Conservation (phyloP, 2,888 invertebrate genomes). For the Dryobota labecula region DNA sequence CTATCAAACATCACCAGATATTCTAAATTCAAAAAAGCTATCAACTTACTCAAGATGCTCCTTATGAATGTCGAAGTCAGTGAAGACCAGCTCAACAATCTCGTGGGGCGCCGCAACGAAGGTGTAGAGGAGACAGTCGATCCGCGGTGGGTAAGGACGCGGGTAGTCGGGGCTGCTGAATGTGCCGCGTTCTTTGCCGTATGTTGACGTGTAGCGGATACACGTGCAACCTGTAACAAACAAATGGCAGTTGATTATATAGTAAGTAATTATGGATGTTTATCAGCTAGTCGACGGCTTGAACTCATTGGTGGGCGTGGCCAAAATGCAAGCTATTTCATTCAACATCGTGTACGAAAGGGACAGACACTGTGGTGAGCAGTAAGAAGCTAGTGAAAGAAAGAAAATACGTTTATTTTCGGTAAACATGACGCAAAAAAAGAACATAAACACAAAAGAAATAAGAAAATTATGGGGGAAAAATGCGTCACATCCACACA, state of each 20-base stretch:
- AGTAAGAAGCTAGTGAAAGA: no score
- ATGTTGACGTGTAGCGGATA: conserved; percentile 94
- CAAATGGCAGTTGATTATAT: conserved; percentile 2
- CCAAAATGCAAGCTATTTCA: no score
- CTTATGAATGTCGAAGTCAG: conserved; percentile 94
- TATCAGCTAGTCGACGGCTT: no score
- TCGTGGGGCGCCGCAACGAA: conserved; percentile 95
- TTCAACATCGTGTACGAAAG: no score
- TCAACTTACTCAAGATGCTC: conserved; percentile 92
- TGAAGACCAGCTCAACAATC: conserved; percentile 95
- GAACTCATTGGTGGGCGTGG: no score
- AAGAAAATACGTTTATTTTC: no score
- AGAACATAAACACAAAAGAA: no score
- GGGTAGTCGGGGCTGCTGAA: conserved; percentile 97
- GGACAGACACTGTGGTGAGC: no score
- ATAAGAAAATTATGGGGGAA: no score
- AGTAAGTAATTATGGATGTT: background rate
- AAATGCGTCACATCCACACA: no score
- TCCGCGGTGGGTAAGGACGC: conserved; percentile 93
- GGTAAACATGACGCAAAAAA: no score
- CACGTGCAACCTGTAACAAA: conserved; percentile 94
- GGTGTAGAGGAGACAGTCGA: conserved; percentile 96
- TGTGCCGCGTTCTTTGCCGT: conserved; percentile 94
- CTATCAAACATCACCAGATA: background rate
- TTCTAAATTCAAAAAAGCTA: background rate